These are phyloP conservation scores for Protaetia brevitarsis DNA, from an alignment of 1,140 invertebrate genomes.

Conservation along the genomic window DNA sequence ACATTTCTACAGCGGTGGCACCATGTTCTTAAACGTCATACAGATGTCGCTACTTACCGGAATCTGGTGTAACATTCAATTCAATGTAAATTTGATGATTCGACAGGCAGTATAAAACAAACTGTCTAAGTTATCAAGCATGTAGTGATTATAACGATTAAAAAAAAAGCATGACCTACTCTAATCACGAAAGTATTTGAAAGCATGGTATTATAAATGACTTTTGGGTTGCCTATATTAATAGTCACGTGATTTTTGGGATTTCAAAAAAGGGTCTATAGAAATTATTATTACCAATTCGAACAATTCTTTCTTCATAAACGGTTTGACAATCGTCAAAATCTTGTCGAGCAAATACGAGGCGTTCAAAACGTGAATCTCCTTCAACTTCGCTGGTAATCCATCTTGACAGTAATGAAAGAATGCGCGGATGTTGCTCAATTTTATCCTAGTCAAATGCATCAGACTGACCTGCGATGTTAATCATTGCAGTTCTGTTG, in stretches of 20 bases:
- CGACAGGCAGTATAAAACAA: too few relatives aligned
- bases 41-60: too few relatives aligned
- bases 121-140: too few relatives aligned
- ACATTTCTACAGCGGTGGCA: too few relatives aligned
- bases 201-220: neutral
- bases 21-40: neutral
- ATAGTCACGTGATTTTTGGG: neutral
- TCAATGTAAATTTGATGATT: too few relatives aligned
- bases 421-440: conserved; percentile 48
- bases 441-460: conserved; percentile 56
- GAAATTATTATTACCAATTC: conserved; percentile 62
- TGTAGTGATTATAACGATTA: too few relatives aligned
- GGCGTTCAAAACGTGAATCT: conserved; percentile 63
- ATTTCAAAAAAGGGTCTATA: neutral
- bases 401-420: conserved; percentile 55
- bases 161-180: too few relatives aligned
- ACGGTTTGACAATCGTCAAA: conserved; percentile 58
- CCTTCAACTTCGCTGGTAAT: conserved; percentile 60
- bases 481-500: neutral
- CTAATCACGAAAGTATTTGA: too few relatives aligned
- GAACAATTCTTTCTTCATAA: conserved; percentile 63
- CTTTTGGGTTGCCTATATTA: neutral
- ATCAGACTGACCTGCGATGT: conserved; percentile 42
- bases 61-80: too few relatives aligned
- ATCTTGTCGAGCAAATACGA: conserved; percentile 63